These are phyloP conservation scores for Furnarius figulus DNA, from an alignment of 2,113 vertebrate genomes.

Conservation along the genomic window DNA sequence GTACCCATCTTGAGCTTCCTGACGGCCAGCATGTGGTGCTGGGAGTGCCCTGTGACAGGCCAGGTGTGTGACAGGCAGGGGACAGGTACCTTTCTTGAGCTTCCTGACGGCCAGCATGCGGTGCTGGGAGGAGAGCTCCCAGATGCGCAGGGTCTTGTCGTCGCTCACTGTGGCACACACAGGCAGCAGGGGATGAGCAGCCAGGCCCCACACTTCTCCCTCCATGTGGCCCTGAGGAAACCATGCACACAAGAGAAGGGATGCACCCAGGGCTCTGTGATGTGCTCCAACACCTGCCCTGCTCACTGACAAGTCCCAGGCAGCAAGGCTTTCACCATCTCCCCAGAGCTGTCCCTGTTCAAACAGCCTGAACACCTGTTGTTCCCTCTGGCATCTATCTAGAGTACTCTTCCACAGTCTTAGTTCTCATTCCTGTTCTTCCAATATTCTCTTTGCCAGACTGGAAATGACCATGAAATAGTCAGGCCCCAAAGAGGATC, in stretches of 20 bases:
- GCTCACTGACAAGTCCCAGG: not conserved
- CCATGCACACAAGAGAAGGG: not conserved
- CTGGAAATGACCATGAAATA: not conserved
- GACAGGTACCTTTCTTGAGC: slow-evolving; percentile 90
- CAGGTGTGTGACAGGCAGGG: not conserved
- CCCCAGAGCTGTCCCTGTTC: not conserved
- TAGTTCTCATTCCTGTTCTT: not conserved
- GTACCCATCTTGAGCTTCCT: too few species aligned
- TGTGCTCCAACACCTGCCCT: not conserved
- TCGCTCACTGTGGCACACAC: slow-evolving; percentile 96
- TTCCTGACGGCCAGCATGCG: slow-evolving; percentile 98
- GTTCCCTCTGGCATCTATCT: not conserved
- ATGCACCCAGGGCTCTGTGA: not conserved
- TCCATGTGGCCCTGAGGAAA: slow-evolving; percentile 92
- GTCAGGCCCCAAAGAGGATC: not conserved
- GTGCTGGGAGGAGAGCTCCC: slow-evolving; percentile 95
- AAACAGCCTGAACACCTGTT: not conserved
- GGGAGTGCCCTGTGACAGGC: too few species aligned
- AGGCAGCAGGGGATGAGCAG: slow-evolving; percentile 91
- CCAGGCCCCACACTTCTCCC: slow-evolving; percentile 96
- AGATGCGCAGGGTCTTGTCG: slow-evolving; percentile 94
- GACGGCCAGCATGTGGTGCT: too few species aligned
- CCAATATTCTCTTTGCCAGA: not conserved
- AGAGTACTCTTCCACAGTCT: not conserved
- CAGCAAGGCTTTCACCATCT: not conserved